Conservation (phyloP, 2,888 invertebrate genomes). For the Strigamia transsilvanica region DNA sequence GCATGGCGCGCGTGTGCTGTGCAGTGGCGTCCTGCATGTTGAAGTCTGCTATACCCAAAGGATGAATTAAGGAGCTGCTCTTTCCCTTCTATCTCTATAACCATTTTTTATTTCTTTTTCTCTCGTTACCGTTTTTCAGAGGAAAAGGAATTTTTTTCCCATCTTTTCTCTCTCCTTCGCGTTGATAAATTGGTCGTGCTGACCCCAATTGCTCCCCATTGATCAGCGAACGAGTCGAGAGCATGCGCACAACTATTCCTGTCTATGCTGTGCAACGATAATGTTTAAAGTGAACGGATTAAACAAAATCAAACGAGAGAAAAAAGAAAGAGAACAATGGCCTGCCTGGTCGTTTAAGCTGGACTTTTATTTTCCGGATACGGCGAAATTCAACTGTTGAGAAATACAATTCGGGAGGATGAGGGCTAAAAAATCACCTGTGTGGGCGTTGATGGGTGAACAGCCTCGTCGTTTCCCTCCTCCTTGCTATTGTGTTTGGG, state of each 20-base stretch:
- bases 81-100: conserved; percentile 21
- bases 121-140: conserved; percentile 38
- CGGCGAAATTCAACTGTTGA: too few species aligned
- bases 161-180: not conserved
- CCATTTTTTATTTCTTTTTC: conserved; percentile 38
- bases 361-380: too few species aligned
- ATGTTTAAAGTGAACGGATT: not conserved
- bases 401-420: not conserved
- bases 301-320: not conserved
- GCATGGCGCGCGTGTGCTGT: conserved; percentile 7
- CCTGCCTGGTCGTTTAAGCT: too few species aligned
- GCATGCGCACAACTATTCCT: not conserved
- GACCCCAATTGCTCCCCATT: conserved; percentile 38
- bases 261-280: not conserved
- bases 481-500: conserved; percentile 19
- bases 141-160: conserved; percentile 16
- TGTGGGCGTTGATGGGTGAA: conserved; percentile 21
- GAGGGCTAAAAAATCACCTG: not conserved
- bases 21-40: conserved; percentile 29
- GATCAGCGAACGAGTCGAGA: conserved; percentile 28
- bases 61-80: conserved; percentile 34
- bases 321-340: not conserved
- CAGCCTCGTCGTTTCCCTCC: conserved; percentile 27
- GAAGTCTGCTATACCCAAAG: conserved; percentile 18
- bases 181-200: conserved; percentile 38